Evolutionary conservation across 2,797 vertebrate genomes (phyloP), one percentile per base, ranked within the genome.

Genomic region (Paramormyrops hopkinsi): DNA sequence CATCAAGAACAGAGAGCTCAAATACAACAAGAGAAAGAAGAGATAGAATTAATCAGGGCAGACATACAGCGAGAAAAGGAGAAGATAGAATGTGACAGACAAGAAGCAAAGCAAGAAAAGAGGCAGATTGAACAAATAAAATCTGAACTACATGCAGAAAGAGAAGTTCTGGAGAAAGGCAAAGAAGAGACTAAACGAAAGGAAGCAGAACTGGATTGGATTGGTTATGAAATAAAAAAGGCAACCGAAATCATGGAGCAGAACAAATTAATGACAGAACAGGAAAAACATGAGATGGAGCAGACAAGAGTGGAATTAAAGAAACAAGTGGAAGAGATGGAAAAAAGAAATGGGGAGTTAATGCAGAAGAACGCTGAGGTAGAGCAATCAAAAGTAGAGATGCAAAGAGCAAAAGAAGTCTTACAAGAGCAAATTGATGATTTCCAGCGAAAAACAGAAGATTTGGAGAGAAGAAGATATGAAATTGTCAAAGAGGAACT

Each of bases 281-380:
- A 7, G 50, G 48, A 85, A 51, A 88, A 84, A 46, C 7, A 25
- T 50, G 56, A 89, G 11, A n/a, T 62, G 5, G 65, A 87, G 19
- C 65, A 53, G 25, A 33, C 9, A 41, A 89, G 50, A 33, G 62
- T 33, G 4, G 89, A 88, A n/a, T 56, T 76, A 59, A 62, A 54
- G 12, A 48, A 22, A 87, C 79, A 89, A 59, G 69, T 14, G 56
- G 76, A 93, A 29, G 17, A 1, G 44, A 88, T 94, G 46, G 56
- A 88, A 91, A 94, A 92, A 12, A 90, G 92, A 29, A 93, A 93
- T 0, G 54, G 90, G 88, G 89, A 92, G 9, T 92, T 94, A 91
- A 93, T 91, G 54, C 19, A 33, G 33, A 92, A 92, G 46, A 93
- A 59, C 89, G 25, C 12, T 6, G 83, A 84, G 7, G 7, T 41